These are phyloP conservation scores for Diuraphis noxia DNA, from an alignment of 1,140 invertebrate species.

Conservation along the genomic window DNA sequence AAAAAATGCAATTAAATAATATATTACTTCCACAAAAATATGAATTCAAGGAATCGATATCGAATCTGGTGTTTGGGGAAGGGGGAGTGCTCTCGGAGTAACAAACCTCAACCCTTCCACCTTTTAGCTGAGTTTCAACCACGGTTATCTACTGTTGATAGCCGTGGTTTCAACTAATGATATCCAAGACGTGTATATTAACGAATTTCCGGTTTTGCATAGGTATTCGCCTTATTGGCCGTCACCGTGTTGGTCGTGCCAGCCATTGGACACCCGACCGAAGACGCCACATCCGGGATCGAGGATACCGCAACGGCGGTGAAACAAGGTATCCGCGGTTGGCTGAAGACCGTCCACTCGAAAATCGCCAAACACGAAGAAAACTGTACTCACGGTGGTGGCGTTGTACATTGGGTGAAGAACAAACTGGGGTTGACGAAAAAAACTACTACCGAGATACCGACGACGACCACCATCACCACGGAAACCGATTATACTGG, in stretches of 20 bases:
- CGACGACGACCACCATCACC: neutral
- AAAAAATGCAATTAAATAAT: neutral
- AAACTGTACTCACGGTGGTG: neutral
- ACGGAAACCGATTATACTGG: neutral
- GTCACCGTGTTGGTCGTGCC: neutral
- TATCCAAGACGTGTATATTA: neutral
- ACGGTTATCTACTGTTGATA: no score
- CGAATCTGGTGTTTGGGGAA: neutral
- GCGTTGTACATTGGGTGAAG: neutral
- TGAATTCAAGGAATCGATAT: neutral
- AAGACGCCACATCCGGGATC: no score
- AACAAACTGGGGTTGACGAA: neutral
- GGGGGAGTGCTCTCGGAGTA: neutral
- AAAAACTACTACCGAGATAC: neutral
- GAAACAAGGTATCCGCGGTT: neutral
- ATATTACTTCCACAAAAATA: neutral
- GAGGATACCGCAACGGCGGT: neutral
- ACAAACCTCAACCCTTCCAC: neutral
- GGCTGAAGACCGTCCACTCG: neutral
- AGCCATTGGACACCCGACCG: neutral
- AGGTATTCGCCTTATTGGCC: slow-evolving; percentile 10
- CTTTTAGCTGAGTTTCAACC: neutral
- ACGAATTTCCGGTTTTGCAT: neutral
- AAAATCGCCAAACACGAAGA: neutral
- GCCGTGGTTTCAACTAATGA: no score